phyloP scores from a whole-genome alignment of 1,140 invertebrate genomes.

The Neodiprion pinetum region DNA sequence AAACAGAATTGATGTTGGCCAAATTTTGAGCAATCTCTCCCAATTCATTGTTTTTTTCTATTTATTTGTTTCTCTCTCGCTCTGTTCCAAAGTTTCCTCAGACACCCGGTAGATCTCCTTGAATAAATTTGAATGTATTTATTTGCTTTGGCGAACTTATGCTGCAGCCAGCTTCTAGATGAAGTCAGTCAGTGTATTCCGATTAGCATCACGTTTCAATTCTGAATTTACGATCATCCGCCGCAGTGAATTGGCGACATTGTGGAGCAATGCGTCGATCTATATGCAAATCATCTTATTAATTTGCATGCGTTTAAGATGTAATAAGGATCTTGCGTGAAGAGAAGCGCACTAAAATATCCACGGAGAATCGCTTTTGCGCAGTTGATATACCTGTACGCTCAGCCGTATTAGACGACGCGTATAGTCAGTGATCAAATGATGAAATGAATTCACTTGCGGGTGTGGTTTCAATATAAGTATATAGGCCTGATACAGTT shows the following conservation, averaged over 20 bases:
- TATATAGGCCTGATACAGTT: no score
- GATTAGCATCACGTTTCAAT: constrained; percentile 23
- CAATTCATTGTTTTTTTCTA: neutral
- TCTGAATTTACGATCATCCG: constrained; percentile 21
- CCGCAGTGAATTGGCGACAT: constrained; percentile 14
- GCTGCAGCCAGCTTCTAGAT: neutral
- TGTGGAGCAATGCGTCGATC: constrained; percentile 26
- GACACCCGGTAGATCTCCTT: neutral
- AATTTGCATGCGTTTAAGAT: constrained; percentile 33
- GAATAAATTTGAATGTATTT: neutral
- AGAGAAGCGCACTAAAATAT: no score
- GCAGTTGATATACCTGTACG: no score
- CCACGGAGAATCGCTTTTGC: no score
- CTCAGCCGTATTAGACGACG: no score
- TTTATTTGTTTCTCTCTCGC: neutral
- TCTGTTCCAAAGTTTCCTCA: neutral
- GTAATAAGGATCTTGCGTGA: constrained; percentile 32
- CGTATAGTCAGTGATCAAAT: no score
- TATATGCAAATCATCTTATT: constrained; percentile 36
- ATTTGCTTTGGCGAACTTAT: neutral
- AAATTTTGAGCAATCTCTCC: neutral
- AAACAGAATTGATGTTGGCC: no score
- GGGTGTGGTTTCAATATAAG: no score
- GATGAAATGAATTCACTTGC: no score
- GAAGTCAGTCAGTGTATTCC: neutral